Base-by-base conservation (phyloP, 1,140 invertebrate species). In the Drosophila trapezifrons region DNA sequence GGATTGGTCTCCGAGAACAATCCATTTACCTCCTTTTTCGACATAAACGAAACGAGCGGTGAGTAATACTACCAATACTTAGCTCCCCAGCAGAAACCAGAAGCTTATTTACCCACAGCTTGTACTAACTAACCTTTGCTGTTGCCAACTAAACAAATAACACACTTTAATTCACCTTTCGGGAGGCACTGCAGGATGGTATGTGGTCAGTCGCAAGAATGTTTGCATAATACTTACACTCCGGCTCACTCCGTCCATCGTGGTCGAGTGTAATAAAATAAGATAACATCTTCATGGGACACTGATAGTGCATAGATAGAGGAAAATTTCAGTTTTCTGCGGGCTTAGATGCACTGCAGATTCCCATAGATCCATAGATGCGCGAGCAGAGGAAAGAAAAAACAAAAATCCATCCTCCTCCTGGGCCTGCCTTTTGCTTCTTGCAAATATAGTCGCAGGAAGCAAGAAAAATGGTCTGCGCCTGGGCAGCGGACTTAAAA, bases 1-100 rank as follows among this genome's bases (percentile, higher is more conserved):
- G 96, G 96, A 12, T 93, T 98, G 52, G 95, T 97, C 18, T 95
- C 96, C 2, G 96, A 97, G 91, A 95, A 95, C 56, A 96, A 97
- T 91, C 96, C 96, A 15, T 97, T 97, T 76, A 96, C 95, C 12
- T 94, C 95, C 9, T 97, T 97, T 92, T 97, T 97, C 86, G 94
- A 96, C 78, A 96, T 97, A 66, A 96, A 96, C 80, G 95, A 97
- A 90, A 95, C 95, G 32, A 95, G 95, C 80, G 96, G 96, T 97
- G 92, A 92, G 92, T 76, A 10, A 35, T 52, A 52, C 20, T 35
- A 52, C 13, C 20, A 2, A n/a, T n/a, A n/a, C n/a, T 2, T 12
- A 35, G 7, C 17, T 52, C 17, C 32, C 3, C 4, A 12, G 32
- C 4, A 35, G 32, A 54, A 22, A 10, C 32, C 51, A 54, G 51